Evolutionary conservation across 2,888 invertebrate species (phyloP), one percentile per base, ranked within the genome.

Genomic region (Synanthedon myopaeformis): DNA sequence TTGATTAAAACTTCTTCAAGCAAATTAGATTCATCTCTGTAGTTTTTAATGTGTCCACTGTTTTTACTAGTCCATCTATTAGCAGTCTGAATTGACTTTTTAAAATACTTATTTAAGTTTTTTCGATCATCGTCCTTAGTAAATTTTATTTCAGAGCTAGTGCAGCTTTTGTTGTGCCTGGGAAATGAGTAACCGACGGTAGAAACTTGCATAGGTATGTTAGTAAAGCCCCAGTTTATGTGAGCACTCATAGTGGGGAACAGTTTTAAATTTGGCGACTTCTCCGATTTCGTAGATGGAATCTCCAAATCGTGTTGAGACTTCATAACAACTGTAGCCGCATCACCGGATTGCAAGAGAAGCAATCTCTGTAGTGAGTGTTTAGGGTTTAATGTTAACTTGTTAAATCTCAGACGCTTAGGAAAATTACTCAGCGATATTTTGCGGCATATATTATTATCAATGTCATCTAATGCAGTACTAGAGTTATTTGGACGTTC

Each of bases 161-260:
- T 13, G 45, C 45, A 45, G 45, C 14, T 45, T 13, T 17, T 23
- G 19, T 49, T 23, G 56, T 65, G 66, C 45, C 65, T 56, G 1
- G 76, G 70, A 54, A 80, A 73, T 54, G 74, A 68, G 58, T 79
- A 85, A 4, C 77, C 80, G 13, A 84, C 73, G 1, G 83, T 81
- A 23, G 82, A 61, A 53, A 82, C 68, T 61, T 81, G 78, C 62
- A 75, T 59, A 8, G 85, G 82, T 52, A 81, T 65, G 19, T 65
- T 65, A 11, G 69, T 45, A 41, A 74, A 72, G 45, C 58, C 67
- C 68, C 70, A 77, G 59, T 78, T 66, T 19, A 75, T 59, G 51
- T 64, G 61, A 13, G 70, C 56, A 52, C 71, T 72, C 2, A 75
- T 65, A n/a, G 78, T 53, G 4, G 45, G 42, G 17, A 72, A 63